Evolutionary conservation across 2,113 vertebrate species (phyloP), one percentile per base, ranked within the genome.

Genomic region (Symphodus melops): DNA sequence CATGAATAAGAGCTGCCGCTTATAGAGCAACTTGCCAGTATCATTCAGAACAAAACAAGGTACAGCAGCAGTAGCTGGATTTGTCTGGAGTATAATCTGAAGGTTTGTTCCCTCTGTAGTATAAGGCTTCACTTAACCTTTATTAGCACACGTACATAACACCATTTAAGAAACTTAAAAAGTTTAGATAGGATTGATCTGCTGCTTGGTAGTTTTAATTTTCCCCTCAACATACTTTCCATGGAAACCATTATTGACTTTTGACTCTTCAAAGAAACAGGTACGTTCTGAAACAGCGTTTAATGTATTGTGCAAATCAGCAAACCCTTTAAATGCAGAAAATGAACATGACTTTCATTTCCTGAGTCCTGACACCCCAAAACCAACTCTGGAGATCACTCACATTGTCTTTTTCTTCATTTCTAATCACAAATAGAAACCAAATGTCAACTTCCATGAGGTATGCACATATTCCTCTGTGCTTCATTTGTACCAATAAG

Each of bases 361-460:
- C 42, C 52, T 60, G 36, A 23, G 12, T 7, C 7, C 11, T 39
- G 42, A 46, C n/a, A 0, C 23, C 23, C n/a, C 58, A 21, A 53
- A 51, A 72, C 66, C 46, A 11, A 59, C 56, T 25, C 39, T 36
- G 59, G 39, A 70, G 58, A 73, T n/a, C n/a, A 21, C 25, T 65
- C 64, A 60, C 60, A 36, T 8, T 42, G 55, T 59, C 25, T 10
- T 3, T 41, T 46, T 14, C 5, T 23, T 57, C 48, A 36, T 57
- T 53, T 51, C 55, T 59, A 19, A 75, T 76, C 56, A 51, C 42
- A 62, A 83, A 84, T 68, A 20, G 60, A 85, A 73, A 75, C 64
- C 76, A 84, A 79, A 75, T 80, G 80, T 83, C 56, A 37, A 51
- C 33, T 0, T 52, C 46, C 8, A 49, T 13, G 33, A 69, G 54